These are phyloP conservation scores for Batillaria attramentaria DNA, from an alignment of 1,140 invertebrate species.

Conservation along the genomic window DNA sequence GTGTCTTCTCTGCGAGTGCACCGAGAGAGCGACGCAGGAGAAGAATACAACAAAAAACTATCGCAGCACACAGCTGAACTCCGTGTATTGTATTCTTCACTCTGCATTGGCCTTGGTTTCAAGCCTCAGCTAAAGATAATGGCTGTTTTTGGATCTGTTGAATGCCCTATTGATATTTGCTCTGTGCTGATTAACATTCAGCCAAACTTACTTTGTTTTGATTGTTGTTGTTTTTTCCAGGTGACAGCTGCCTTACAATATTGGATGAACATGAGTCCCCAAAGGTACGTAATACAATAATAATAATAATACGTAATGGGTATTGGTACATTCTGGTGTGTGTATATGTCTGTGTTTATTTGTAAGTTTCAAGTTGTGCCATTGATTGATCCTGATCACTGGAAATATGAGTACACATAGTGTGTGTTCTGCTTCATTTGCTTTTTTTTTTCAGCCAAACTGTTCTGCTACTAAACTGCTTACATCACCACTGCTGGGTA, in stretches of 20 bases:
- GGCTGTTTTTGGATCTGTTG: too few species aligned
- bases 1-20: too few species aligned
- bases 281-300: not conserved
- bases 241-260: slow-evolving; percentile 28
- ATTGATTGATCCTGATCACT: not conserved
- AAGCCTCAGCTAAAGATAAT: too few species aligned
- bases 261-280: slow-evolving; percentile 24
- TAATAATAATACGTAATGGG: not conserved
- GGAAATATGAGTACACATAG: not conserved
- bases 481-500: slow-evolving; percentile 56
- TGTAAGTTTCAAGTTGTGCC: not conserved
- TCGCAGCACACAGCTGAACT: too few species aligned
- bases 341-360: not conserved
- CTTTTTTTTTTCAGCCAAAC: slow-evolving; percentile 33
- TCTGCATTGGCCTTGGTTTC: too few species aligned
- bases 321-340: not conserved
- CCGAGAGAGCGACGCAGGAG: too few species aligned
- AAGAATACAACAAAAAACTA: too few species aligned
- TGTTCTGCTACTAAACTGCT: slow-evolving; percentile 37
- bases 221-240: slow-evolving; percentile 13
- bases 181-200: too few species aligned
- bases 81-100: too few species aligned
- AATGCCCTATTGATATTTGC: too few species aligned
- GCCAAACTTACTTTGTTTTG: not conserved
- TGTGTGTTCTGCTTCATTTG: not conserved